A percentile compares a stretch with the other conserved stretches of the same genome.
These are phyloP conservation scores for Adelosebastes latens DNA, from an alignment of 2,797 vertebrate species.

Conservation along the genomic window DNA sequence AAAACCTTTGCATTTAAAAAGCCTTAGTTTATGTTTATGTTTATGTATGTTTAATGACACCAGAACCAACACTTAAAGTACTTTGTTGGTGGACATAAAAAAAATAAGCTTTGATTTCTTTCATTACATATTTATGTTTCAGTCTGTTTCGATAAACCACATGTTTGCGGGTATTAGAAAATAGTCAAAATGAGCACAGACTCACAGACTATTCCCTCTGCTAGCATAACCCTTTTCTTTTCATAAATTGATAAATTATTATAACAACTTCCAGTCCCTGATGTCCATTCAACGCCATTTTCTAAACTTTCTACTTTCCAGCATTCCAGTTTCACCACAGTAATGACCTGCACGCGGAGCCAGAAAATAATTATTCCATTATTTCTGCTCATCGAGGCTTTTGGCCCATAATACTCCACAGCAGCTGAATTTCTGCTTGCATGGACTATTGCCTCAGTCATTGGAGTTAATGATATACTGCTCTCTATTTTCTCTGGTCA, in stretches of 20 bases:
- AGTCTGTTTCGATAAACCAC: not conserved
- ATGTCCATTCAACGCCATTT: constrained; percentile 33
- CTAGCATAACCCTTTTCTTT: constrained; percentile 1
- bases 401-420: constrained; percentile 27
- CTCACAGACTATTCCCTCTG: not conserved
- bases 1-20: not conserved
- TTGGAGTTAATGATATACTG: constrained; percentile 37
- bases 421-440: constrained; percentile 36
- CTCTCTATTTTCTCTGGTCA: constrained; percentile 12
- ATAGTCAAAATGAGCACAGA: not conserved
- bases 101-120: not conserved
- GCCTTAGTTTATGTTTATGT: no score
- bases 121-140: not conserved
- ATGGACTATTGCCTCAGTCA: constrained; percentile 29
- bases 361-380: constrained; percentile 57
- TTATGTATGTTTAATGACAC: not conserved
- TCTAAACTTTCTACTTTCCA: constrained; percentile 19
- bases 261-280: constrained; percentile 9
- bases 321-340: constrained; percentile 25
- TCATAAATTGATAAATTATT: constrained; percentile 20
- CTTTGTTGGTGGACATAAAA: not conserved
- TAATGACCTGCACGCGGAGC: constrained; percentile 39
- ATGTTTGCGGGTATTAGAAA: not conserved
- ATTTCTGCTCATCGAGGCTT: constrained; percentile 45
- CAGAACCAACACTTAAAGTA: not conserved